These are phyloP conservation scores for Lasioglossum albipes DNA, from an alignment of 1,140 invertebrate genomes.

Conservation along the genomic window DNA sequence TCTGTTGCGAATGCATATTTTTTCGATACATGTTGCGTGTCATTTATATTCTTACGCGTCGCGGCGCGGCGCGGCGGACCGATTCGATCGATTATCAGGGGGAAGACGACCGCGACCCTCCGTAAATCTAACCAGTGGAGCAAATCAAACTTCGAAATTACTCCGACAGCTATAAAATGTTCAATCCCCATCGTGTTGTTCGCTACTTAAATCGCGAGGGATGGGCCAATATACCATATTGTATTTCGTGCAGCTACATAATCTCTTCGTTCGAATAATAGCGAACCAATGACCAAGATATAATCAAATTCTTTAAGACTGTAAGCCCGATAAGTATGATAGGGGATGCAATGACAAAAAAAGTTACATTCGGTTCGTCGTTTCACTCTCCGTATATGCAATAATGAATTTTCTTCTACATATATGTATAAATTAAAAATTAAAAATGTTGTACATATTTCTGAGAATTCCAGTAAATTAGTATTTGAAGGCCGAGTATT, in stretches of 20 bases:
- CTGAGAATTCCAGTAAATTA: no score
- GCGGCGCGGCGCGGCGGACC: neutral
- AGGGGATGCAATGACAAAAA: no score
- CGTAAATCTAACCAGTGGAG: slow-evolving; percentile 4
- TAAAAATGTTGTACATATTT: no score
- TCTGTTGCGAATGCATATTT: neutral
- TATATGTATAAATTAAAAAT: no score
- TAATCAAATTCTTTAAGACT: no score
- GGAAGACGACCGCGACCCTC: neutral
- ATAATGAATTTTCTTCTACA: no score
- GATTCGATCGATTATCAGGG: neutral
- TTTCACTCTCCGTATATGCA: no score
- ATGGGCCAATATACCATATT: no score
- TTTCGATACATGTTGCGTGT: neutral
- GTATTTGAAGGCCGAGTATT: no score
- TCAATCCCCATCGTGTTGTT: slow-evolving; percentile 12
- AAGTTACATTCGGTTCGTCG: no score
- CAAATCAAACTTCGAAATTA: slow-evolving; percentile 15
- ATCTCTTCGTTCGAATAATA: neutral
- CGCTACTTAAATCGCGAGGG: neutral
- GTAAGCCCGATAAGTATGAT: no score
- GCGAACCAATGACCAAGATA: no score
- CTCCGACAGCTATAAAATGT: neutral
- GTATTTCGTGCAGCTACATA: neutral
- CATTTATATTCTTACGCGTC: slow-evolving; percentile 2